Base-by-base conservation (phyloP, 2,888 invertebrate genomes). In the Pilophorus perplexus region DNA sequence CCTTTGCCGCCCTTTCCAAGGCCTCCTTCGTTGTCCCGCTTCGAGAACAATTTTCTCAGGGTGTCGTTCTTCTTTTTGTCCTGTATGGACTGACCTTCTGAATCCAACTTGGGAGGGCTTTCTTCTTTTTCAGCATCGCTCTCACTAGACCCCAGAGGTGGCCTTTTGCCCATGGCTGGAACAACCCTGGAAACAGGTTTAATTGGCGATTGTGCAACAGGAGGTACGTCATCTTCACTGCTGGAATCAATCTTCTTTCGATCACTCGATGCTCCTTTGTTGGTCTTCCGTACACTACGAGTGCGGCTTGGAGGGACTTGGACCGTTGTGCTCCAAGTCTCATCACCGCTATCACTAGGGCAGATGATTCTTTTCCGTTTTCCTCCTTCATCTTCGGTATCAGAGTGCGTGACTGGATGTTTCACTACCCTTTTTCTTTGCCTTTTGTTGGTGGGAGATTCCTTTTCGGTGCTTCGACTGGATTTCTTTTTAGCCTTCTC, bases 21-120 rank as follows among this genome's bases (percentile, higher is more conserved):
- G 5, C 74, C 73, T 16, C 71, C 72, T 50, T 73, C 72, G 14
- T 68, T 68, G n/a, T 71, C 71, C 73, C 76, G 69, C 10, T 79
- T 80, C 1, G 81, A 82, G 74, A 87, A 86, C 59, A 87, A 77
- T 73, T 85, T 85, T 42, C 84, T 79, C 62, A 88, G 75, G 0
- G 86, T 86, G 73, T 83, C 84, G 72, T 81, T 85, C 75, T 87
- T 88, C 77, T 87, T 87, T 74, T 87, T 87, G 75, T 87, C 87
- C 67, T 83, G 81, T 1, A 82, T 80, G 10, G 79, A 76, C 57
- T 82, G 82, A n/a, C 78, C 79, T 54, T 80, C 80, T 37, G 78
- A 77, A 57, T 79, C 80, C 23, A 80, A 69, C 66, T 79, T 80
- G 1, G 79, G 77, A 0, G 79, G 79, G 1, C 75, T 75, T 74